Percentiles rank a stretch among this genome's conserved stretches.
Evolutionary conservation across 1,140 invertebrate genomes (phyloP).

Genomic region (Dolichoris vasculosae): DNA sequence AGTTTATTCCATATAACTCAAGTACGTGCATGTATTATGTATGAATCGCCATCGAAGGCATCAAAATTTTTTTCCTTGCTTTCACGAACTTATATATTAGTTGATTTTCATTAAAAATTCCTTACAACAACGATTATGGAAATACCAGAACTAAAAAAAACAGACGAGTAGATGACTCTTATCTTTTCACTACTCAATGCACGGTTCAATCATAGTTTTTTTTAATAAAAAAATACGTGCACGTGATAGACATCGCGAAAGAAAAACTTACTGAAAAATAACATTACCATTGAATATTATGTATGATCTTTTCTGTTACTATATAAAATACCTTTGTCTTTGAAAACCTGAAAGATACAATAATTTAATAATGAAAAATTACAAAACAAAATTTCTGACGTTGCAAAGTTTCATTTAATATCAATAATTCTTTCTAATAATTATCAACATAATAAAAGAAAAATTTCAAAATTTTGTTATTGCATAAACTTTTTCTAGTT

Average conservation of each 20-base stretch:
- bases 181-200: background rate
- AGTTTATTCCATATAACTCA: no score
- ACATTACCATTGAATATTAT: background rate
- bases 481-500: no score
- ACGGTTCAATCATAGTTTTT: slow-evolving; percentile 2
- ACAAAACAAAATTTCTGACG: background rate
- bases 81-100: background rate
- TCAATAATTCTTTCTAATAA: background rate
- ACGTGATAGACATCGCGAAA: background rate
- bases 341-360: background rate
- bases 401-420: background rate
- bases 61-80: background rate
- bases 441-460: no score
- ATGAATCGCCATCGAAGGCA: background rate
- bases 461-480: no score
- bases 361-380: background rate
- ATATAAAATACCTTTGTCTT: background rate
- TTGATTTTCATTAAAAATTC: slow-evolving; percentile 3
- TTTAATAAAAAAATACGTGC: background rate
- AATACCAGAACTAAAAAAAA: background rate
- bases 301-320: background rate
- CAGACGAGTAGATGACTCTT: background rate
- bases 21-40: background rate
- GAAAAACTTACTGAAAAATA: background rate
- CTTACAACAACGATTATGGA: background rate